phyloP scores from a whole-genome alignment of 1,140 invertebrate species.

The Bombus pascuorum region DNA sequence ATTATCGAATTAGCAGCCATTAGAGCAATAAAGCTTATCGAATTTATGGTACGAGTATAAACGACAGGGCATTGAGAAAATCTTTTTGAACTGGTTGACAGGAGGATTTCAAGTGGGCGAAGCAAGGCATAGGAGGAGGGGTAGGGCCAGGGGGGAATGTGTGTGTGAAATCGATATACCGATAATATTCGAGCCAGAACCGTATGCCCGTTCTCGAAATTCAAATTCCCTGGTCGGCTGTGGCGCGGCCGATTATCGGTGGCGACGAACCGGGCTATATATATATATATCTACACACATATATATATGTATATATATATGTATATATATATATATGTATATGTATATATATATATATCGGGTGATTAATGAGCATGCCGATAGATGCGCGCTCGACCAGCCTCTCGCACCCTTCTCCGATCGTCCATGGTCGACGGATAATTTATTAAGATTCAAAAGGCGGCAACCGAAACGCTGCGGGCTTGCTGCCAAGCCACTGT shows the following conservation, averaged over 20 bases:
- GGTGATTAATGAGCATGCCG: constrained; percentile 77
- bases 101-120: neutral
- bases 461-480: constrained; percentile 62
- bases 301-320: neutral
- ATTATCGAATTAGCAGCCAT: neutral
- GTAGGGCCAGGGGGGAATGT: too few relatives aligned
- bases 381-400: constrained; percentile 60
- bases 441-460: constrained; percentile 78
- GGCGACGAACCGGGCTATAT: constrained; percentile 34
- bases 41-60: neutral
- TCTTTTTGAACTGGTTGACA: neutral
- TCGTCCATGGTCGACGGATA: constrained; percentile 65
- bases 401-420: constrained; percentile 30
- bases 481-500: constrained; percentile 50
- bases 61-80: neutral
- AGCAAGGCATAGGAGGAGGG: too few relatives aligned
- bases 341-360: constrained; percentile 48
- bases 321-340: neutral
- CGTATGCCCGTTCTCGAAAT: constrained; percentile 64
- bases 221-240: constrained; percentile 65
- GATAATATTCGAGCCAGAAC: constrained; percentile 61
- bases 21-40: neutral
- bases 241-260: constrained; percentile 70
- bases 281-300: constrained; percentile 5
- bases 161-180: constrained; percentile 55